Evolutionary conservation across 2,888 invertebrate genomes (phyloP).

Genomic region (Pristionchus arcanus): DNA sequence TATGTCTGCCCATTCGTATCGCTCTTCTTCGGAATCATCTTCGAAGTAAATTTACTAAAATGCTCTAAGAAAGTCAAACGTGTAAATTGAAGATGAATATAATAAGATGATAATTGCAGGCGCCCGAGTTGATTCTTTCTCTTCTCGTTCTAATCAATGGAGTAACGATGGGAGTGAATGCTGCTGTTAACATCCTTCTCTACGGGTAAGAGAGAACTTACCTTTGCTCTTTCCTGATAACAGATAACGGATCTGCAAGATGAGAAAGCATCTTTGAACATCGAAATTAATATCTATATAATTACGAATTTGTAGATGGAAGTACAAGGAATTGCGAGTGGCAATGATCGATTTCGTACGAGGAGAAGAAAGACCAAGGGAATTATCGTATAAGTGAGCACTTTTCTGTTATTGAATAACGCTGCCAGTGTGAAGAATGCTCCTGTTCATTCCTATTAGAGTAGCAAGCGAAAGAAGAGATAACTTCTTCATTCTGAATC

Average conservation of each 20-base stretch:
- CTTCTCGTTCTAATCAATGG: constrained; percentile 51
- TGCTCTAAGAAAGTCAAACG: background rate
- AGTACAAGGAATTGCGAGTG: constrained; percentile 54
- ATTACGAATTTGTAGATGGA: constrained; percentile 29
- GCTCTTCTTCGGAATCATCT: constrained; percentile 16
- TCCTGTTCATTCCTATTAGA: too few relatives aligned
- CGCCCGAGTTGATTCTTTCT: constrained; percentile 49
- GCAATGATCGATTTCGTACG: constrained; percentile 52
- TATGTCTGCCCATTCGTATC: constrained; percentile 55
- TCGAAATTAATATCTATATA: too few relatives aligned
- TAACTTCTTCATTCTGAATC: background rate
- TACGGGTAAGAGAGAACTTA: constrained; percentile 52
- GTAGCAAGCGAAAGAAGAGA: too few relatives aligned
- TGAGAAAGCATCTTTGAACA: too few relatives aligned
- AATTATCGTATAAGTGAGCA: constrained; percentile 12
- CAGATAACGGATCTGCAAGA: too few relatives aligned
- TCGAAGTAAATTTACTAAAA: constrained; percentile 4
- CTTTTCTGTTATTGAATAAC: background rate
- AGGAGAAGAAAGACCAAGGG: constrained; percentile 25
- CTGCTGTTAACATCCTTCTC: constrained; percentile 53
- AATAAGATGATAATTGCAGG: background rate
- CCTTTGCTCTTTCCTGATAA: too few relatives aligned
- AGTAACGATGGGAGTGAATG: constrained; percentile 16
- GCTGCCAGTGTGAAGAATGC: too few relatives aligned
- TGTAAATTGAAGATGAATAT: too few relatives aligned